Conservation (phyloP, 2,888 invertebrate species). For the Podabrus alpinus region DNA sequence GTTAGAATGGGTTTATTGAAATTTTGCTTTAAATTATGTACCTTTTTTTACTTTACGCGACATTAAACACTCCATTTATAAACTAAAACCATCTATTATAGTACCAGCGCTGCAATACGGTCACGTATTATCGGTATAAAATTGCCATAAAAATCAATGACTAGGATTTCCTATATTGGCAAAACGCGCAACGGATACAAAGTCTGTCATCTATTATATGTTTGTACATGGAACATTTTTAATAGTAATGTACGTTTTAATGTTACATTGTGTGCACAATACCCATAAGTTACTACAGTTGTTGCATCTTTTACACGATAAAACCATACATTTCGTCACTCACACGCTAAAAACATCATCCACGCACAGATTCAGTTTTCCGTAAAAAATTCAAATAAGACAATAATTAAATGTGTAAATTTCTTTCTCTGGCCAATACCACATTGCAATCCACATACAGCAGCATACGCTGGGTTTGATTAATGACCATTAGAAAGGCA, state of each 20-base stretch:
- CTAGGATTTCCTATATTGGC: conserved; percentile 30
- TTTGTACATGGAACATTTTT: conserved; percentile 11
- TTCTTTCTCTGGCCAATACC: not conserved
- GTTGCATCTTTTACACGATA: not conserved
- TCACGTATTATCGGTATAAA: conserved; percentile 37
- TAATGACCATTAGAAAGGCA: not conserved
- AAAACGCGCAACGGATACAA: conserved; percentile 21
- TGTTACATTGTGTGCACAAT: not conserved
- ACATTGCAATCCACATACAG: not conserved
- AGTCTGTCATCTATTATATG: conserved; percentile 19
- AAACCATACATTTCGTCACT: not conserved
- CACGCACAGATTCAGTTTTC: not conserved
- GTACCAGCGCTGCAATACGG: conserved; percentile 22
- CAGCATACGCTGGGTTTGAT: not conserved
- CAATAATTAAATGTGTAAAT: not conserved
- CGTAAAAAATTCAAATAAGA: not conserved
- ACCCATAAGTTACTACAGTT: not conserved
- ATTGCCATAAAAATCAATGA: conserved; percentile 38
- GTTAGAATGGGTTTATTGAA: not conserved
- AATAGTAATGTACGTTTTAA: conserved; percentile 5
- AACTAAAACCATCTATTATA: conserved; percentile 32
- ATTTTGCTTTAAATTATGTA: conserved; percentile 5
- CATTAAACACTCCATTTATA: conserved; percentile 38
- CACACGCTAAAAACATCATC: not conserved
- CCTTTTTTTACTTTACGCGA: conserved; percentile 16